phyloP scores from a whole-genome alignment of 2,797 vertebrate species.

The Ptychobarbus kaznakovi region DNA sequence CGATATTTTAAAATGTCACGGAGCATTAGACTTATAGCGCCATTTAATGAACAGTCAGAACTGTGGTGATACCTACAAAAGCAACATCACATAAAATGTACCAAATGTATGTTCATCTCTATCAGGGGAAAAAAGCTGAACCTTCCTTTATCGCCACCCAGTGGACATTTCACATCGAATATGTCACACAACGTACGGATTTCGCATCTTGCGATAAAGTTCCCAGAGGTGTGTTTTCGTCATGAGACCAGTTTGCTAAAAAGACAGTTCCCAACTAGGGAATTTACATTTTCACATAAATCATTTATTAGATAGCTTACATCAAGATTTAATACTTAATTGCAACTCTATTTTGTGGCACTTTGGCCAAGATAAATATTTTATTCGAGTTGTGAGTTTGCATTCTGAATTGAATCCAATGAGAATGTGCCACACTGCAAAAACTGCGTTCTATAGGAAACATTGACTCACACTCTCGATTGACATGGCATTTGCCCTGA shows the following conservation, averaged over 20 bases:
- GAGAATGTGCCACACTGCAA: background rate
- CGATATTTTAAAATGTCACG: too few relatives aligned
- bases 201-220: too few relatives aligned
- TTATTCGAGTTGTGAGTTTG: background rate
- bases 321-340: background rate
- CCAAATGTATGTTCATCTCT: background rate
- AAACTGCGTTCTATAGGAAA: background rate
- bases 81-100: background rate
- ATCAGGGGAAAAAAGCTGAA: too few relatives aligned
- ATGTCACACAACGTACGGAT: too few relatives aligned
- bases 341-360: background rate
- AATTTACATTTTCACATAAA: background rate
- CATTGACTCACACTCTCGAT: background rate
- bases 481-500: slow-evolving; percentile 34
- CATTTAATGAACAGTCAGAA: background rate
- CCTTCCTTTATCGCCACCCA: too few relatives aligned
- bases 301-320: background rate
- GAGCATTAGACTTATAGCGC: too few relatives aligned
- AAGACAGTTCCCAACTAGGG: background rate
- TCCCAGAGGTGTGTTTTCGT: too few relatives aligned
- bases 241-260: too few relatives aligned
- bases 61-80: background rate
- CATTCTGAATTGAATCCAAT: background rate
- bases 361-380: background rate
- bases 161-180: too few relatives aligned